Percentiles rank a stretch among this genome's conserved stretches.
phyloP scores from a whole-genome alignment of 2,797 vertebrate genomes.

The Sternotherus odoratus region DNA sequence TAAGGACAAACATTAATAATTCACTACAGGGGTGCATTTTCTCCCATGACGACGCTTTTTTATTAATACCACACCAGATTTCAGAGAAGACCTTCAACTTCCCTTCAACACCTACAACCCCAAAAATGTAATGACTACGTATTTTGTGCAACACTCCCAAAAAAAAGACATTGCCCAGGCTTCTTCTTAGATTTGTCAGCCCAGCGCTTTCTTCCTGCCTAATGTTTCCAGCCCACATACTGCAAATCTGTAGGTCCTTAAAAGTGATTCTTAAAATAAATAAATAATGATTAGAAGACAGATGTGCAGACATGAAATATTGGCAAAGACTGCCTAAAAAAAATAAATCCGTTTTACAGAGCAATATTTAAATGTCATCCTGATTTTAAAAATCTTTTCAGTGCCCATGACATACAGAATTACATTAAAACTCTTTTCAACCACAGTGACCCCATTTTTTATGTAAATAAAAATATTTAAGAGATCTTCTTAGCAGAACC shows the following conservation, averaged over 20 bases:
- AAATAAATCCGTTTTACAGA: neutral
- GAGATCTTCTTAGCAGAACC: neutral
- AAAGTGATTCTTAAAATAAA: neutral
- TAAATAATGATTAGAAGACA: neutral
- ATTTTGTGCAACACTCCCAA: neutral
- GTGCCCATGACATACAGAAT: neutral
- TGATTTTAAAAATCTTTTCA: neutral
- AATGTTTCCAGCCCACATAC: neutral
- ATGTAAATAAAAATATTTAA: neutral
- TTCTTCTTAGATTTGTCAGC: neutral
- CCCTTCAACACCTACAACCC: neutral
- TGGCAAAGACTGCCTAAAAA: neutral
- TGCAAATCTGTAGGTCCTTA: neutral
- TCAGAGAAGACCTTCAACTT: neutral
- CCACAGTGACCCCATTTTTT: neutral
- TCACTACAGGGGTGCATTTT: accelerated
- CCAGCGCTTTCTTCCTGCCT: neutral
- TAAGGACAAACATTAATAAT: neutral
- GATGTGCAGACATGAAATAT: neutral
- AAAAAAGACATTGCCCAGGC: neutral
- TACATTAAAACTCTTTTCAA: neutral
- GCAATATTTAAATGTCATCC: neutral
- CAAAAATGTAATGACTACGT: neutral
- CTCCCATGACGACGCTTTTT: neutral
- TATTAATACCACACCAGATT: neutral